Conservation (phyloP, 2,797 vertebrate genomes). For the Pelochelys cantorii region DNA sequence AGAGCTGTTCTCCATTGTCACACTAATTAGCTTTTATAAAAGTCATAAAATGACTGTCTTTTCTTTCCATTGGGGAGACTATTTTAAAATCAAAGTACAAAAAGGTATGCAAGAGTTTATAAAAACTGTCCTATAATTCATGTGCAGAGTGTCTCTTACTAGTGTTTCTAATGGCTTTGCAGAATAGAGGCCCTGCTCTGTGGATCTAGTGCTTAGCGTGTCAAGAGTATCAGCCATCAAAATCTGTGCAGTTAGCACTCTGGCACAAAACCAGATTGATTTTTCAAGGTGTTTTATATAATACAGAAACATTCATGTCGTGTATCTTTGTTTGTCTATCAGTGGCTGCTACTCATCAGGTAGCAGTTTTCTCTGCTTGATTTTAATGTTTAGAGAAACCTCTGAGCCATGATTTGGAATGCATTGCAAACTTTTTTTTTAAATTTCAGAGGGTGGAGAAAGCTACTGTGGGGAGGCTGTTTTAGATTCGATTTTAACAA, state of each 20-base stretch:
- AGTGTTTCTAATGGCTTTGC: neutral
- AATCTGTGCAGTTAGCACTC: neutral
- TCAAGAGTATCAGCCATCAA: neutral
- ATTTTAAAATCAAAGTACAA: neutral
- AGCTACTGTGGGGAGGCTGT: no score
- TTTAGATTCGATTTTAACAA: no score
- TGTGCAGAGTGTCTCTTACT: neutral
- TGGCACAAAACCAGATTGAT: neutral
- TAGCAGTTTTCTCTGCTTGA: neutral
- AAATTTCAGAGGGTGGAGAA: no score
- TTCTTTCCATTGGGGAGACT: neutral
- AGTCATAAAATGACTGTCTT: neutral
- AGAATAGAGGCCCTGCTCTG: neutral
- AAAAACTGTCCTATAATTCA: neutral
- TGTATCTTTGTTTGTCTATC: neutral
- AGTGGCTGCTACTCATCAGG: neutral
- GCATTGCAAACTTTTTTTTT: no score
- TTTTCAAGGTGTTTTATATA: neutral
- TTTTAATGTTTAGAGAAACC: neutral
- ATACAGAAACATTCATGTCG: neutral
- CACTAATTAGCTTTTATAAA: neutral
- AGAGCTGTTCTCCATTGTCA: neutral
- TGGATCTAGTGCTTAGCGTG: neutral
- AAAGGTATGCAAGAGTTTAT: neutral
- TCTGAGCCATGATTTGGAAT: neutral